Base-by-base conservation (phyloP, 2,113 vertebrate genomes). In the Cyprinodon variegatus region DNA sequence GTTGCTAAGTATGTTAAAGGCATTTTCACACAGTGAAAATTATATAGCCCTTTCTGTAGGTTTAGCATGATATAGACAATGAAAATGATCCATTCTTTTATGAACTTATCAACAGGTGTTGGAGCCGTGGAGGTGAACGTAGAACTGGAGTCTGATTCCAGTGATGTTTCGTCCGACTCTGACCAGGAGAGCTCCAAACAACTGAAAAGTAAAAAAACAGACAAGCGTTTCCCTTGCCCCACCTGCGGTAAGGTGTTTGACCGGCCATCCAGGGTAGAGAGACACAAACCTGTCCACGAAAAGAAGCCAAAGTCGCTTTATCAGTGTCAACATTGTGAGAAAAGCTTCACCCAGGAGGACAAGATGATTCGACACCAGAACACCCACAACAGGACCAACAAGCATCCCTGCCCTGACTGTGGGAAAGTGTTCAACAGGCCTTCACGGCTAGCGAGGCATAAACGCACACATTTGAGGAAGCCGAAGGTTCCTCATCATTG, bases 341-440 rank as follows among this genome's bases (percentile, higher is more conserved):
- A 90, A 74, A 91, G 41, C 61, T 91, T 91, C 62, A 87, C 72
- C 4, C 82, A 90, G 20, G 41, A 80, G 14, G 88, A 90, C 15
- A 90, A 88, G 64, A 82, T 93, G 61, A 48, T 83, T 60, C 80
- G 88, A 46, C 90, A 93, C 62, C 80, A 4, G 79, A 90, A 74
- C 12, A 82, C 50, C 60, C 92, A 91, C 79, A 89, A n/a, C 10
- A 75, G 83, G 70, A 87, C 89, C 40, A 92, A 88, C 67, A 66
- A 88, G 70, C 90, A 93, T 63, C 86, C 90, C 1, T 93, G 92
- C 79, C 83, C 89, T 0, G 90, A 93, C 63, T 93, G 92, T 43
- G 88, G 79, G 1, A 93, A 93, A 69, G 78, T 92, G 1, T 93
- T 93, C 68, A 88, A 88, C 61, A 77, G 90, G 41, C 92, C 92